Evolutionary conservation across 2,888 invertebrate genomes (phyloP).

Genomic region (Eristalinus sepulchralis): DNA sequence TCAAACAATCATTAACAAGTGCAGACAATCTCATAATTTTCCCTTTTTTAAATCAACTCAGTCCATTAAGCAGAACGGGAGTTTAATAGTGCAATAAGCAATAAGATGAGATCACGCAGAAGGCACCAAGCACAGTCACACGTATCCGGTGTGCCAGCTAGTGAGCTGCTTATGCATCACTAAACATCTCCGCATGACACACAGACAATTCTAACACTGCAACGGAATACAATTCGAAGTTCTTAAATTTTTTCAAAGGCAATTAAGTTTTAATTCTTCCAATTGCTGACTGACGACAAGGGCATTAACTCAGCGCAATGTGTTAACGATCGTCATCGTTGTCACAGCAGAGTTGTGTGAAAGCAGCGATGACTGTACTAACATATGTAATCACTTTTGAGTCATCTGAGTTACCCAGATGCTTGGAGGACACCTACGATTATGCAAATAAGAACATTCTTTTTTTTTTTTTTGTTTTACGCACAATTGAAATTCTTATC

Average conservation of each 20-base stretch:
- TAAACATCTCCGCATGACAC: background rate
- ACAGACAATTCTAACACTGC: background rate
- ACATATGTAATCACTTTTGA: background rate
- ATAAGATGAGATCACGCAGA: background rate
- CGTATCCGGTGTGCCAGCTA: background rate
- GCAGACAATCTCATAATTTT: background rate
- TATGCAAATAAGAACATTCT: background rate
- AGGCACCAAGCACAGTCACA: background rate
- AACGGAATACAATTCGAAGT: background rate
- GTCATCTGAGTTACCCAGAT: background rate
- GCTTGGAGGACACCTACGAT: background rate
- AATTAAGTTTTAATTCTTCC: background rate
- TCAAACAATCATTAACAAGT: background rate
- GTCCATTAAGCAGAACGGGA: background rate
- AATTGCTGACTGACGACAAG: background rate
- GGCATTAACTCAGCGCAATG: background rate
- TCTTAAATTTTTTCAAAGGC: background rate
- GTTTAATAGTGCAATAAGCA: background rate
- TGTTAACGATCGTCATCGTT: background rate
- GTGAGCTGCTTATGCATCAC: background rate
- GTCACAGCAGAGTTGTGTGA: too few relatives aligned
- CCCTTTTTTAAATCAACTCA: background rate
- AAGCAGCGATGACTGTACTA: background rate
- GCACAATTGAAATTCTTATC: background rate
- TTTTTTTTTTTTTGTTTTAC: background rate